Conservation (phyloP, 2,888 invertebrate genomes). For the Cremastinae sp. region DNA sequence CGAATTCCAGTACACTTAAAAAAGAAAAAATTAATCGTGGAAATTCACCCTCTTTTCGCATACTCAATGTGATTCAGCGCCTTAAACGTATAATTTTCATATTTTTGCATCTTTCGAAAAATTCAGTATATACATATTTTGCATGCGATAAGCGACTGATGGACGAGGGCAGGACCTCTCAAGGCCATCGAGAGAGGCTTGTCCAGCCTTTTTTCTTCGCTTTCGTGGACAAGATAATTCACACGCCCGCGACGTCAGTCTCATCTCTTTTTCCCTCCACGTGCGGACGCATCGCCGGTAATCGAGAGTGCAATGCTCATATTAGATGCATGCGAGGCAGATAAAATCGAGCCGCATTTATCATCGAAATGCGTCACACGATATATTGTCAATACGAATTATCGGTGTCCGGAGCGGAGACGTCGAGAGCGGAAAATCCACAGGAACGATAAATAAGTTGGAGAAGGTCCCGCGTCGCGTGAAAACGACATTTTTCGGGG, state of each 20-base stretch:
- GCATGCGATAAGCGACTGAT: conserved; percentile 15
- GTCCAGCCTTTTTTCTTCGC: conserved; percentile 33
- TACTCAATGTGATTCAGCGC: too few relatives aligned
- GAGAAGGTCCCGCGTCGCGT: not conserved
- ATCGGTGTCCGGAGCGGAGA: too few relatives aligned
- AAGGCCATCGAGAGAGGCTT: conserved; percentile 42
- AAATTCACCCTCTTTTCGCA: too few relatives aligned
- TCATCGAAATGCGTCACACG: conserved; percentile 15
- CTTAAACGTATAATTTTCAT: too few relatives aligned
- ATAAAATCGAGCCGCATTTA: not conserved
- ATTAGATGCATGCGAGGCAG: conserved; percentile 13
- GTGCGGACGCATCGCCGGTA: too few relatives aligned
- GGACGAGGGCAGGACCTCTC: conserved; percentile 32
- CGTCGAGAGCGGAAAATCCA: conserved; percentile 15
- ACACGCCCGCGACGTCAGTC: conserved; percentile 10
- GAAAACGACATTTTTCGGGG: not conserved
- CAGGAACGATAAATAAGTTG: not conserved
- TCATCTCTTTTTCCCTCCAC: not conserved
- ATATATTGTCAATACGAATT: not conserved
- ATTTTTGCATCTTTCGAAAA: too few relatives aligned
- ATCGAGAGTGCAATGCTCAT: conserved; percentile 36
- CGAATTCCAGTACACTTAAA: too few relatives aligned
- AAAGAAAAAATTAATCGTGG: too few relatives aligned
- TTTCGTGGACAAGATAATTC: conserved; percentile 9
- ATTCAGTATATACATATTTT: too few relatives aligned